Evolutionary conservation across 2,888 invertebrate species (phyloP), one percentile per base, ranked within the genome.

Genomic region (Hartigia nigra): DNA sequence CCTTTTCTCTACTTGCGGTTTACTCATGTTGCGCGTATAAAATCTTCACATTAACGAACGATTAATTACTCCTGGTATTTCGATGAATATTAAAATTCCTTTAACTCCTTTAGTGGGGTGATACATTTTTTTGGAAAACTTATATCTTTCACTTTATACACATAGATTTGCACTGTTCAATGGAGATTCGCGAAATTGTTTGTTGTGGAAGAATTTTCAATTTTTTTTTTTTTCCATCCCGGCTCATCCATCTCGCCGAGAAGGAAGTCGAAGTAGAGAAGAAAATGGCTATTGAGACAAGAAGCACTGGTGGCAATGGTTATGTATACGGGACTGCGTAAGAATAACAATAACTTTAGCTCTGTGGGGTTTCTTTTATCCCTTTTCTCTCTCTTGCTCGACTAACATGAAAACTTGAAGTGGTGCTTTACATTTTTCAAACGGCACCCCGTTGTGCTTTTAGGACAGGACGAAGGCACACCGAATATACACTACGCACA

Each of bases 341-440:
- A 32, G 31, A 31, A 32, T 72, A 72, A 72, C 72, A 72, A 72
- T 72, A 72, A 72, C 72, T 72, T 32, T 14, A 32, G n/a, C 72
- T 31, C 31, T 31, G 72, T 31, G 72, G 37, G 75, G 12, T 31
- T 12, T 12, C 72, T 12, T 32, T 32, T 31, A 12, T 14, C 32
- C 32, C 3, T 9, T 72, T 9, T 72, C 72, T 72, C 72, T 72
- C 31, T 32, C 72, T 72, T 14, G 11, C 72, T 31, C 31, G 72
- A 31, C 72, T 72, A 72, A 72, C 72, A 72, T 14, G 76, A 69
- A 69, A 76, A 31, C 76, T 32, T 69, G 69, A 76, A 69, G 69
- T 31, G 76, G 76, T 76, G n/a, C 76, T 76, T 76, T 76, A 76
- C 39, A 76, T 76, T 69, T 76, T 76, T 76, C 76, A 31, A 69